Evolutionary conservation across 2,888 invertebrate species (phyloP).

Genomic region (Ectobius pallidus): DNA sequence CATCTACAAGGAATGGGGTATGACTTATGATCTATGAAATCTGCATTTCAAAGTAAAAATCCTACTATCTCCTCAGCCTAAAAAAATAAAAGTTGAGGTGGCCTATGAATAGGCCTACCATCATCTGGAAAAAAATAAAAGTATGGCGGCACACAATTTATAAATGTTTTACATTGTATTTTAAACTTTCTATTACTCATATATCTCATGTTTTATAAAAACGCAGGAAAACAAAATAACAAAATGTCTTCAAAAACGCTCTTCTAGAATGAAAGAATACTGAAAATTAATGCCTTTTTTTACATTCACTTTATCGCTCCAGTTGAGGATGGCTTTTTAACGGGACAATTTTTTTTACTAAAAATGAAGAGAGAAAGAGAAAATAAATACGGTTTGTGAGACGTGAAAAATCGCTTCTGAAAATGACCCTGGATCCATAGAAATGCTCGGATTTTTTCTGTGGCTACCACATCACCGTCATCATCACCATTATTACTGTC

Average conservation of each 20-base stretch:
- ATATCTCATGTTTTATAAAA: not conserved
- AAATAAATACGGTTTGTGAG: slow-evolving; percentile 11
- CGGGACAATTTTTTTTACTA: slow-evolving; percentile 11
- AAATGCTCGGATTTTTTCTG: slow-evolving; percentile 23
- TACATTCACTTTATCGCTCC: not conserved
- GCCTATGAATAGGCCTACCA: not conserved
- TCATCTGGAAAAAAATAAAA: slow-evolving; percentile 21
- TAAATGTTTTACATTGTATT: slow-evolving; percentile 19
- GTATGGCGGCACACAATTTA: slow-evolving; percentile 15
- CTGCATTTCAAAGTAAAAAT: not conserved
- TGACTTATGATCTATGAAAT: slow-evolving; percentile 1
- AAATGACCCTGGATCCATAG: slow-evolving; percentile 36
- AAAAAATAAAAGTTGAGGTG: too few species aligned
- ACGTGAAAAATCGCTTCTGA: slow-evolving; percentile 36
- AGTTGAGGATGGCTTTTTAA: not conserved
- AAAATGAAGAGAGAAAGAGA: not conserved
- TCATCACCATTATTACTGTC: slow-evolving; percentile 22
- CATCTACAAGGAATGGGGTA: not conserved
- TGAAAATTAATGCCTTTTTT: slow-evolving; percentile 14
- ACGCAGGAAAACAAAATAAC: too few species aligned
- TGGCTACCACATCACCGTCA: not conserved
- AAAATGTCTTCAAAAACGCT: too few species aligned
- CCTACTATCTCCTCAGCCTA: not conserved
- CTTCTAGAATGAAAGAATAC: not conserved
- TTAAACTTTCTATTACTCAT: slow-evolving; percentile 2